Percentiles rank a stretch among this genome's conserved stretches.
Conservation (phyloP, 2,888 invertebrate species). For the Aricia artaxerxes region DNA sequence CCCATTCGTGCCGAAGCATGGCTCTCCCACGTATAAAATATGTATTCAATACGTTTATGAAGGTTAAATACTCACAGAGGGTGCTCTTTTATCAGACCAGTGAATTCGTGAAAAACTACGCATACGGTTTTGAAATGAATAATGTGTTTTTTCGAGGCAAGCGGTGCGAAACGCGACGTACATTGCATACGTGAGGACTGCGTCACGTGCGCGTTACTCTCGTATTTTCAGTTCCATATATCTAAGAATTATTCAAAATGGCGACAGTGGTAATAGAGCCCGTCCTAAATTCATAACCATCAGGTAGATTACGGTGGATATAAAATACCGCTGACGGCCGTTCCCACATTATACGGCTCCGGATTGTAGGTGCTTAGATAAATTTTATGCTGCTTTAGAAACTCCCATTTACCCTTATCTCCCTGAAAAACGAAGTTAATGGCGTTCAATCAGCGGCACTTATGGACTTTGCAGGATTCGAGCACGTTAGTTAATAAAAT, state of each 20-base stretch:
- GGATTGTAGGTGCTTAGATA: background rate
- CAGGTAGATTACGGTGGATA: conserved; percentile 3
- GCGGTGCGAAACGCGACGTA: background rate
- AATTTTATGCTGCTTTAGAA: background rate
- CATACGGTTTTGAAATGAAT: background rate
- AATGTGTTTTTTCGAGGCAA: background rate
- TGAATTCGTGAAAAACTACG: background rate
- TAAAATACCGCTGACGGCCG: background rate
- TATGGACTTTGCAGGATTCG: background rate
- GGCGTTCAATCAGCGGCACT: background rate
- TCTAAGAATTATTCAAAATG: conserved; percentile 8
- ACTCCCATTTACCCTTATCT: background rate
- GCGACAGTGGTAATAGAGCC: background rate
- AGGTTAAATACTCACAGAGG: background rate
- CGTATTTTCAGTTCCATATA: background rate
- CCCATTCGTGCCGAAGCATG: too few species aligned
- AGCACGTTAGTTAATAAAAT: too few species aligned
- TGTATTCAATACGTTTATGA: background rate
- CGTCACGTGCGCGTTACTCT: background rate
- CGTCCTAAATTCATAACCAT: conserved; percentile 10
- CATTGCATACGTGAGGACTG: background rate
- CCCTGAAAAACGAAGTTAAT: background rate
- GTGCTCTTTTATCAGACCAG: background rate
- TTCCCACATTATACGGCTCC: conserved; percentile 1
- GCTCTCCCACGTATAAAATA: too few species aligned